Percentiles rank a stretch among this genome's conserved stretches.
Conservation (phyloP, 2,888 invertebrate species). For the Thalpophila matura region DNA sequence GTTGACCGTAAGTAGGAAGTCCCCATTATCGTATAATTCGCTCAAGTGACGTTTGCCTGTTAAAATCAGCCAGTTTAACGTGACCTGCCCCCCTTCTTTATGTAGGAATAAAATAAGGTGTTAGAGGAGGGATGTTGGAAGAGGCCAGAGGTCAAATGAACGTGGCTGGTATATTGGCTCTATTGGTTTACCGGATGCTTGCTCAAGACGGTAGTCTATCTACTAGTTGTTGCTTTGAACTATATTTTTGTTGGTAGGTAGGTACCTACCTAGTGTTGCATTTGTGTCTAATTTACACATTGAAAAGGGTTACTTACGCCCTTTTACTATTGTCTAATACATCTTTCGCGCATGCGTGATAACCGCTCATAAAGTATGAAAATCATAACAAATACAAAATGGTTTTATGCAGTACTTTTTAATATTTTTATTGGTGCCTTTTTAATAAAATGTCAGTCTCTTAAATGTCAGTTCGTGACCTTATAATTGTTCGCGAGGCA, state of each 20-base stretch:
- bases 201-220: slow-evolving; percentile 81
- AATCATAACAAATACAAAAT: slow-evolving; percentile 57
- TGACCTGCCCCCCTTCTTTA: slow-evolving; percentile 71
- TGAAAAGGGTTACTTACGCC: too few relatives aligned
- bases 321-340: too few relatives aligned
- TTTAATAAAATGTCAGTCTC: slow-evolving; percentile 53
- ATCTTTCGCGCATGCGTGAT: slow-evolving; percentile 20
- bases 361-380: slow-evolving; percentile 29
- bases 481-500: slow-evolving; percentile 42
- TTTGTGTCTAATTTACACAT: neutral
- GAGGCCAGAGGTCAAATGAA: slow-evolving; percentile 70
- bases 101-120: slow-evolving; percentile 37
- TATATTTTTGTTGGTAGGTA: slow-evolving; percentile 57
- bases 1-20: slow-evolving; percentile 88
- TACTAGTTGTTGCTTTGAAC: slow-evolving; percentile 65
- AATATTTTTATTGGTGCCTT: slow-evolving; percentile 44
- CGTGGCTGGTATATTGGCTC: slow-evolving; percentile 84
- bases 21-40: slow-evolving; percentile 87
- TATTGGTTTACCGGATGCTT: slow-evolving; percentile 88
- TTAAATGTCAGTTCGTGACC: slow-evolving; percentile 55
- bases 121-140: slow-evolving; percentile 54
- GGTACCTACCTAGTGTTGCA: slow-evolving; percentile 37
- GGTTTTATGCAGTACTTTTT: slow-evolving; percentile 16
- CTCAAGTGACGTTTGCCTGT: slow-evolving; percentile 86
- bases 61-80: slow-evolving; percentile 70